phyloP scores from a whole-genome alignment of 1,140 invertebrate species.

The Cherax destructor region DNA sequence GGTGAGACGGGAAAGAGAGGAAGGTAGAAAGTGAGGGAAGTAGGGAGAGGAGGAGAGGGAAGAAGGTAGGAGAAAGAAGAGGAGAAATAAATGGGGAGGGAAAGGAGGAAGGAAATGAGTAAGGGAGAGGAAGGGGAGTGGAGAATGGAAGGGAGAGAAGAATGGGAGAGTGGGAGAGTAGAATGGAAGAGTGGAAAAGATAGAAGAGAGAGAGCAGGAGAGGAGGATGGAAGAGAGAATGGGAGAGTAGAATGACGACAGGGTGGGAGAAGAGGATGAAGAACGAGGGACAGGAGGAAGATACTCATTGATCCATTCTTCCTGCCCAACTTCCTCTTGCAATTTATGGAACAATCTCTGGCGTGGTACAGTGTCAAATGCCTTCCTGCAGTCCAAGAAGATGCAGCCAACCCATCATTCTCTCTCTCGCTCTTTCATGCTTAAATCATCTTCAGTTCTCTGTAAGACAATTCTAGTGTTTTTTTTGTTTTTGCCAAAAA shows the following conservation, averaged over 20 bases:
- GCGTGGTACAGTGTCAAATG: too few relatives aligned
- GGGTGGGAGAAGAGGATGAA: too few relatives aligned
- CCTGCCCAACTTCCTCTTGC: neutral
- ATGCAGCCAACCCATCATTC: neutral
- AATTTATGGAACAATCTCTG: too few relatives aligned
- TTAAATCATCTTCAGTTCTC: too few relatives aligned
- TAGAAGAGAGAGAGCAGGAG: too few relatives aligned
- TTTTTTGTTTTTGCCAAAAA: too few relatives aligned
- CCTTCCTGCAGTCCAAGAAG: too few relatives aligned
- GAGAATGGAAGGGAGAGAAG: neutral
- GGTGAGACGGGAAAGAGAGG: neutral
- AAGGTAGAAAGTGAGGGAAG: neutral
- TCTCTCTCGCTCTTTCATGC: too few relatives aligned
- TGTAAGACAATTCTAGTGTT: too few relatives aligned
- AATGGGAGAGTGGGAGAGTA: neutral
- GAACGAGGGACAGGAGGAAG: neutral
- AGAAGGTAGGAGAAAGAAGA: neutral
- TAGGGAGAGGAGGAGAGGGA: neutral
- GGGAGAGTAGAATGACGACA: neutral
- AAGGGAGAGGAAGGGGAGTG: neutral
- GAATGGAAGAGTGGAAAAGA: too few relatives aligned
- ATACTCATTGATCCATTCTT: too few relatives aligned
- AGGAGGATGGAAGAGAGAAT: neutral
- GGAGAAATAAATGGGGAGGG: neutral
- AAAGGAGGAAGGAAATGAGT: neutral